Evolutionary conservation across 2,797 vertebrate genomes (phyloP).

Genomic region (Sylvilagus floridanus): DNA sequence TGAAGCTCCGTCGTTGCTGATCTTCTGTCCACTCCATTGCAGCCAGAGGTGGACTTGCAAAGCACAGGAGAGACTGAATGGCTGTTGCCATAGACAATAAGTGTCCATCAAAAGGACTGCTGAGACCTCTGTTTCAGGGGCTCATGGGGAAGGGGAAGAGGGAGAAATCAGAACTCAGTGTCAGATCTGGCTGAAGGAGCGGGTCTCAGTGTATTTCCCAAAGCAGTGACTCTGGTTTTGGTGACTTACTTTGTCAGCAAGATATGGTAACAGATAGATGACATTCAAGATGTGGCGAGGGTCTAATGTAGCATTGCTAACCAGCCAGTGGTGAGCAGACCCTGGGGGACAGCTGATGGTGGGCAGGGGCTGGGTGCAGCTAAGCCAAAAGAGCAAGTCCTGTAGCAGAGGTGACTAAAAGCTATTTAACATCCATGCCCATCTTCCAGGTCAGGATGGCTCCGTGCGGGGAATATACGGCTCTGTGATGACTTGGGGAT

Average conservation of each 20-base stretch:
- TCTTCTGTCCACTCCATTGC: neutral
- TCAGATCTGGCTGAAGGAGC: neutral
- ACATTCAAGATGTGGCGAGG: neutral
- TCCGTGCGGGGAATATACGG: neutral
- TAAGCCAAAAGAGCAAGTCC: neutral
- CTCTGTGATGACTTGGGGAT: neutral
- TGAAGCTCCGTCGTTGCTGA: neutral
- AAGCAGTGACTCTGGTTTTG: neutral
- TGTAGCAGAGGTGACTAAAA: neutral
- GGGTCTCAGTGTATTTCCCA: neutral
- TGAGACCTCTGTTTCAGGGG: neutral
- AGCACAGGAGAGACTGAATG: neutral
- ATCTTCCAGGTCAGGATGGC: neutral
- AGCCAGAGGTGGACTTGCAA: neutral
- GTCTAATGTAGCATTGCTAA: neutral
- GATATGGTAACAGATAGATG: neutral
- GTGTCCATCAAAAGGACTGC: neutral
- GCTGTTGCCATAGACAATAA: neutral
- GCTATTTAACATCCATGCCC: neutral
- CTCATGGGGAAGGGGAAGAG: neutral
- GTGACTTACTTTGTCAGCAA: neutral
- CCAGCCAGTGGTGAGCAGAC: neutral
- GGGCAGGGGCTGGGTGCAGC: neutral
- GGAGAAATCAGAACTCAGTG: neutral
- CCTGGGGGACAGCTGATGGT: neutral